Evolutionary conservation across 2,797 vertebrate species (phyloP), one percentile per base, ranked within the genome.

Genomic region (Arremon aurantiirostris): DNA sequence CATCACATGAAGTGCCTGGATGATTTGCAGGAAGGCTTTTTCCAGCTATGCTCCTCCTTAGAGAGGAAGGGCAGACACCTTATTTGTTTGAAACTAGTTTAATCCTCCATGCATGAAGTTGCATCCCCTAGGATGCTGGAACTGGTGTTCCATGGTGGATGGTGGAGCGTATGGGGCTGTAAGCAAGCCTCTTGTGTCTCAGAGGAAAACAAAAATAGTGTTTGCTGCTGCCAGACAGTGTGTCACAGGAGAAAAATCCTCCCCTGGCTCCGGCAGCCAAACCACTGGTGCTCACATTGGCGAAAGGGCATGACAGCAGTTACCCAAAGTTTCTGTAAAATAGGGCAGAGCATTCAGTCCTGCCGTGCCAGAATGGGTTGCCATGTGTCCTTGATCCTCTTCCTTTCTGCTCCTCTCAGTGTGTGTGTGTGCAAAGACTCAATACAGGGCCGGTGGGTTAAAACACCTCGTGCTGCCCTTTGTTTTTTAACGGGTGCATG

Each of bases 161-260:
- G 49, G 49, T 52, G 49, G 49, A 52, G 18, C 44, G 26, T 79
- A 49, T 0, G 1, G 53, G 81, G 60, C 86, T 80, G 59, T 82
- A 93, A 94, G 64, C 75, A 87, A 87, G 41, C 24, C 60, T 95
- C 49, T 69, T 0, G 0, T 70, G 60, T 94, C 93, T 56, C 79
- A 80, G 79, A 89, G 71, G 91, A 80, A 87, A 91, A 87, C 60
- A 92, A 70, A 92, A 89, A 80, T 59, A 89, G 59, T 68, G 41
- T 85, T 93, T 27, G 1, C 78, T 68, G 61, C 39, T 93, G 89
- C 91, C 93, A 95, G 63, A 34, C 19, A 41, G n/a, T 18, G 32
- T 85, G 75, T 93, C 89, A 94, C 64, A 56, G 44, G 70, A 76
- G 46, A 91, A 89, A 19, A 93, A 92, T 92, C 60, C 53, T 81